Evolutionary conservation across 2,888 invertebrate genomes (phyloP), one percentile per base, ranked within the genome.

Genomic region (Heliothis peltigera): DNA sequence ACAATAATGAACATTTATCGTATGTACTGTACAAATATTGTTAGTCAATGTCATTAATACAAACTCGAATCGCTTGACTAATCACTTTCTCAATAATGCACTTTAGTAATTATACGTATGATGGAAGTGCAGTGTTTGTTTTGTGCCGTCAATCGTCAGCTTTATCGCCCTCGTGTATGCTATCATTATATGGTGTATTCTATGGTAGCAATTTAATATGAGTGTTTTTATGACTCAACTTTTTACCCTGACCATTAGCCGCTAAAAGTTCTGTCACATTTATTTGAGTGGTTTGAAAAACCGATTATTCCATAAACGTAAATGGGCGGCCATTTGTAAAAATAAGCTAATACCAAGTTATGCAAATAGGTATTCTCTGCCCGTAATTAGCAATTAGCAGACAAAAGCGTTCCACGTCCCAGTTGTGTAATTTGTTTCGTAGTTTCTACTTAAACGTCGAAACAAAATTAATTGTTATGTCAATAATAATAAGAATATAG

Each of bases 221-320:
- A 74, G 55, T 77, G 47, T 60, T 60, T 48, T 42, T n/a, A 65
- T 72, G 73, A 72, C 67, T 65, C 44, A 65, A 77, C 56, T 60
- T 35, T 57, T 65, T 42, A 54, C 55, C 44, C 10, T 57, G 49
- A 21, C 49, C 39, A 57, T 64, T 72, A 72, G 18, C 21, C 17
- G 48, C 28, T 10, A 12, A 43, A 19, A 61, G 57, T 58, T 77
- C 44, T 58, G 49, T 62, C 55, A 61, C 15, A 72, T 58, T 66
- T 19, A 39, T 62, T 51, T 12, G 17, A 42, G 17, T 17, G 42
- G 48, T 44, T 43, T 6, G 32, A 49, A 47, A 35, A 51, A 48
- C 48, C 60, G 43, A 64, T 47, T 55, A 48, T n/a, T 28, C 19
- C 52, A 17, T 64, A 35, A 39, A 53, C 32, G 56, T 52, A 57